Conservation (phyloP, 2,113 vertebrate genomes). For the Clinocottus analis region DNA sequence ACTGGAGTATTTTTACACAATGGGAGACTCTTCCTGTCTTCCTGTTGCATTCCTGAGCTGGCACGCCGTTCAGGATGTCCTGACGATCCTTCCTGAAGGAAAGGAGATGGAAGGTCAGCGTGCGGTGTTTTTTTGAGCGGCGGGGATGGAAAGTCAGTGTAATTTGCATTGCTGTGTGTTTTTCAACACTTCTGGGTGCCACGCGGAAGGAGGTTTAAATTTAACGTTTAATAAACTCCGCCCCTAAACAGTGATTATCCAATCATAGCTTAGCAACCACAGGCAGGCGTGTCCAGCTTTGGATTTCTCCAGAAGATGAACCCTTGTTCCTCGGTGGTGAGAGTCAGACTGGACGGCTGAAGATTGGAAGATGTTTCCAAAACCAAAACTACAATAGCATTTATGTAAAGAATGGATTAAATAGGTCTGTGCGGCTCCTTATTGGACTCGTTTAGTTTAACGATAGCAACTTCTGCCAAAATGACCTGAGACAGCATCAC, state of each 20-base stretch:
- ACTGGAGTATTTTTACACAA: not conserved
- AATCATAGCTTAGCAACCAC: not conserved
- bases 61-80: conserved; percentile 53
- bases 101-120: conserved; percentile 47
- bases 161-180: conserved; percentile 5
- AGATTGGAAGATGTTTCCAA: not conserved
- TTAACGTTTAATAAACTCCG: not conserved
- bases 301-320: not conserved
- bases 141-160: conserved; percentile 10
- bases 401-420: too few species aligned
- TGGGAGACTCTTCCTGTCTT: conserved; percentile 7
- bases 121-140: conserved; percentile 22
- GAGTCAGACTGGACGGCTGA: not conserved
- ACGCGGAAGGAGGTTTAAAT: conserved; percentile 7
- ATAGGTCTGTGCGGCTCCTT: too few species aligned
- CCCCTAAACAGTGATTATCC: not conserved
- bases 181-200: not conserved
- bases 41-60: conserved; percentile 11
- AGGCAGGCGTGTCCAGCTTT: not conserved
- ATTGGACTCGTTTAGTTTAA: too few species aligned
- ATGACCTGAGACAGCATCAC: too few species aligned
- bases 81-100: conserved; percentile 53
- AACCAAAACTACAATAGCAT: too few species aligned
- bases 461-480: too few species aligned
- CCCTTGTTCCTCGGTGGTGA: not conserved